Base-by-base conservation (phyloP, 2,888 invertebrate genomes). In the Palloptera scutellata region DNA sequence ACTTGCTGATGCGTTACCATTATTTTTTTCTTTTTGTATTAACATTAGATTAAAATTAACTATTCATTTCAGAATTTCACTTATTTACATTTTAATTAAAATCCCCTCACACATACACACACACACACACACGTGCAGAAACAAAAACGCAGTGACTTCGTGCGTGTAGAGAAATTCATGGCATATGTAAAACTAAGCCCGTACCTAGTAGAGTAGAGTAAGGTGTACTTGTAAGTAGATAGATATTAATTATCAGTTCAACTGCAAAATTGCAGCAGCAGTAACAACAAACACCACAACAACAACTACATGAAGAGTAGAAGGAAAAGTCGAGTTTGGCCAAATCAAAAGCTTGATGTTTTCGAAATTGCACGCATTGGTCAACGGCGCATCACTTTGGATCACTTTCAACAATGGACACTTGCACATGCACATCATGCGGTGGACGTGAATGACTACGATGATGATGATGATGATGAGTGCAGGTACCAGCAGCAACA, bases 301-400 rank as follows among this genome's bases (percentile, higher is more conserved):
- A 40, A 58, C 48, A 42, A 59, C 58, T 8, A 58, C 42, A 53
- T 42, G 11, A 64, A 64, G 20, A 53, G 53, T 53, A 30, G 43
- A 55, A 53, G 30, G 19, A 64, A 30, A 19, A 64, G 11, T 20
- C 51, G 42, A 57, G 61, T 67, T 64, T 66, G 64, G 64, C 62
- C 30, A 67, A 69, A 67, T 67, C 66, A 70, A 71, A 64, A 68
- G 63, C 48, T 68, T 61, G 65, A 66, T 69, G 60, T 63, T 30
- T 30, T 30, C 30, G 66, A 68, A 68, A 68, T 68, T 67, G 67
- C 68, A 65, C 68, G 72, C 70, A 65, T 70, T 70, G 67, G 66
- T 66, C 67, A 60, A 58, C 61, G 65, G 48, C 57, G 66, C 67
- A 62, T 68, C 66, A 68, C 58, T 43, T 59, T 45, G 63, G 57